Base-by-base conservation (phyloP, 30 jellyfish, hydroid and myxozoan genomes). In the Cassiopea andromeda region DNA sequence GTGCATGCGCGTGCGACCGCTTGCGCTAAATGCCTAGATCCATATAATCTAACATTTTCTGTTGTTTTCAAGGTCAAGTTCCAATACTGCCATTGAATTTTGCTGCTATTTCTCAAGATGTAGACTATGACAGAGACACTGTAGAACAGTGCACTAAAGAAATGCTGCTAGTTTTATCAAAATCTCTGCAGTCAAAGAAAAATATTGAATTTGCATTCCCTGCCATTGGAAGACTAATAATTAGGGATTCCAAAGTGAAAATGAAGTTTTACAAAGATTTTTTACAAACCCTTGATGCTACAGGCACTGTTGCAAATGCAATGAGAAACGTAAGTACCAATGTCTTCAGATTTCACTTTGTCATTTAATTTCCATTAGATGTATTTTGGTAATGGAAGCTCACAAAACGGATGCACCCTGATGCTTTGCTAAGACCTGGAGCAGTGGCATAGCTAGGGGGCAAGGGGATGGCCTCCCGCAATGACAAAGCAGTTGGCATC, bases 61-160 rank as follows among this genome's bases (percentile, higher is more conserved):
- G 38, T 27, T 27, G 38, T 27, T 92, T 44, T 80, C 49, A 83
- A 96, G 99, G 99, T 12, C 97, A 91, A 71, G 85, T 96, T 10
- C 98, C 99, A 69, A 93, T 96, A 1, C 84, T 96, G 72, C 98
- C 94, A 48, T 81, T 96, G 48, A 96, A 96, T 71, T 92, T 81
- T 84, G 84, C 98, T 45, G 98, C 94, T 10, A 78, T 96, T 48
- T 84, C 99, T 1, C 79, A 79, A 17, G 97, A 96, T 38, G 84
- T 84, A 44, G 73, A 68, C 48, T 64, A 83, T 14, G 97, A 89
- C 57, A 76, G 99, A 80, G 99, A 96, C 68, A 83, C 91, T 7
- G 98, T 96, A n/a, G 99, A 96, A 77, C 93, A 96, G 48, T 91
- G 98, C 64, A 96, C 91, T 69, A 91, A 91, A 78, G 99, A 96